Base-by-base conservation (phyloP, 2,888 invertebrate genomes). In the Leptarthrus brevirostris region DNA sequence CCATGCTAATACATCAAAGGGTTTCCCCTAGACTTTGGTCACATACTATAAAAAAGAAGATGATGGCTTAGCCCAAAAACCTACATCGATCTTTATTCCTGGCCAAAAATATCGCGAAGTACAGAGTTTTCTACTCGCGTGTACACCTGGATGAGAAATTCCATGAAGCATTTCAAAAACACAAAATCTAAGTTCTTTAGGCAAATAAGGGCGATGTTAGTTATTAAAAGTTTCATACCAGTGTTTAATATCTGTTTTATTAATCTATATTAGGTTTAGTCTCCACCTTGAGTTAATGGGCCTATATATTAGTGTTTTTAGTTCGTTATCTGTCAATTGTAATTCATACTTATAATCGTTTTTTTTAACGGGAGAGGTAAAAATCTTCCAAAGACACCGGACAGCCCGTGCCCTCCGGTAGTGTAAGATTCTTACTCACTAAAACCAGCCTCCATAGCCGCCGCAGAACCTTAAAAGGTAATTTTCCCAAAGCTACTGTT, bases 31-130 rank as follows among this genome's bases (percentile, higher is more conserved):
- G n/a, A n/a, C n/a, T n/a, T n/a, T n/a, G n/a, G n/a, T n/a, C n/a
- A n/a, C n/a, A n/a, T n/a, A n/a, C n/a, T n/a, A n/a, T n/a, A n/a
- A n/a, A n/a, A n/a, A n/a, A n/a, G n/a, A n/a, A n/a, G n/a, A n/a
- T n/a, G n/a, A n/a, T n/a, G n/a, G n/a, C n/a, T 77, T 74, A 2
- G 79, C 76, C 81, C 82, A 83, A n/a, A 74, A 24, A 8, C 71
- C 72, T 30, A 81, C 76, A 58, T 82, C 79, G 3, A 76, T 77
- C 5, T 78, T 76, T 76, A 81, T 79, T 1, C 16, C 49, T 2
- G 80, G 80, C 80, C 80, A 81, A 6, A 80, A 77, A 49, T 78
- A 81, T 12, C 76, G 75, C n/a, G 74, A 58, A n/a, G 70, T 34
- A 18, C 81, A 77, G 5, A 79, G 44, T 34, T 74, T 77, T 14